Conservation (phyloP, 2,113 vertebrate genomes). For the Hemibates koningsi region DNA sequence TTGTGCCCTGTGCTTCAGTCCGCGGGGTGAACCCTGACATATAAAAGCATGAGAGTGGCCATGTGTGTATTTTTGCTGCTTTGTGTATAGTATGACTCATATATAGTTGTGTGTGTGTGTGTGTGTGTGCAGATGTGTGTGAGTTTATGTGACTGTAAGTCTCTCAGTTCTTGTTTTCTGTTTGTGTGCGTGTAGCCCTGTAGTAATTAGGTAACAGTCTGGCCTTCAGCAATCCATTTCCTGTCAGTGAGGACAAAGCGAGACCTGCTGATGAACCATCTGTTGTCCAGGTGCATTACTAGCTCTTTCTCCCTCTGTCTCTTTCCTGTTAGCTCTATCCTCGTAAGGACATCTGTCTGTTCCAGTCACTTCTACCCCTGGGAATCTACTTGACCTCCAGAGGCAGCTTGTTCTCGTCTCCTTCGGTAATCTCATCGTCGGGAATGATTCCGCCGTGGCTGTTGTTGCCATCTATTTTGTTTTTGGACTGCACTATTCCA, state of each 20-base stretch:
- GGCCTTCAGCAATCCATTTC: conserved; percentile 57
- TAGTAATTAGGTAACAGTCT: conserved; percentile 53
- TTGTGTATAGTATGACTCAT: background rate
- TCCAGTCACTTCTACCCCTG: background rate
- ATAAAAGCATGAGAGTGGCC: conserved; percentile 1
- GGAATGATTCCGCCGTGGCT: background rate
- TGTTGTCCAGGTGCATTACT: conserved; percentile 54
- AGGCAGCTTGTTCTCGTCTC: background rate
- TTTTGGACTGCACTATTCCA: background rate
- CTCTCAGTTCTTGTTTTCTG: background rate
- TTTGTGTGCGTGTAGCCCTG: conserved; percentile 13
- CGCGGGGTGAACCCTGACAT: background rate
- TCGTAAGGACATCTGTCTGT: background rate
- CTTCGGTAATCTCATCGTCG: background rate
- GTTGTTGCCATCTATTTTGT: background rate
- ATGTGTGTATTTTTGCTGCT: background rate
- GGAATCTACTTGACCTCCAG: conserved; percentile 3
- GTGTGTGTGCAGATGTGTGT: background rate
- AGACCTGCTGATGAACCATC: conserved; percentile 65
- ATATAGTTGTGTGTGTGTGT: background rate
- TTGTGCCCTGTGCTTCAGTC: background rate
- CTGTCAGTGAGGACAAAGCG: conserved; percentile 53
- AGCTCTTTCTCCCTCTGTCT: background rate
- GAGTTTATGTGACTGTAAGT: background rate
- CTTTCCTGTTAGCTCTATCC: background rate